Evolutionary conservation across 1,140 invertebrate species (phyloP), one percentile per base, ranked within the genome.

Genomic region (Pollicipes pollicipes): DNA sequence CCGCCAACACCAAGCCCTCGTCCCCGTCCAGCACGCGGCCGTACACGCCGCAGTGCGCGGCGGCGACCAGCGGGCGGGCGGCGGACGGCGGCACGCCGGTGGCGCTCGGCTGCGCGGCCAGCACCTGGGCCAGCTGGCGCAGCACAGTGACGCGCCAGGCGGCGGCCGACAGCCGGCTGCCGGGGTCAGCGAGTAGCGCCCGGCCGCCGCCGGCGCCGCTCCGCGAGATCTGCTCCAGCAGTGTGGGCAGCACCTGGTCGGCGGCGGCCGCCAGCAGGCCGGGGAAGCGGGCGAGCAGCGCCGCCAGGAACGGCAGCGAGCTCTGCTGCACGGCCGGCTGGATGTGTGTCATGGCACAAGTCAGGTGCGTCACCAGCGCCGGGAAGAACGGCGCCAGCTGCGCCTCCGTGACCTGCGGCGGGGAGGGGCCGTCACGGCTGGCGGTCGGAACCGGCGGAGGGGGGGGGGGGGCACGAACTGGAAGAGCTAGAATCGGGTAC

Each of bases 301-400:
- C 82, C 76, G 90, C 90, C n/a, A 93, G 79, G 69, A 91, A 83
- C 16, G 85, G 76, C 2, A 95, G 78, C 0, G 91, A 90, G 78
- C 93, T 90, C 77, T 89, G 86, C 77, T 91, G 88, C 69, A 93
- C 87, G 68, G 83, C 82, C 24, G 83, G 84, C 77, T 90, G 84
- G 70, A 95, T 89, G 75, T 93, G 89, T 17, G 90, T 92, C 89
- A 93, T 92, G 0, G 89, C 87, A 81, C 90, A 93, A 35, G 86
- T 84, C 35, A 93, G 78, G 76, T 92, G 90, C 21, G 88, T 88
- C 63, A 85, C 84, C 66, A 93, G 79, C 17, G 89, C 83, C 73
- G 87, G 83, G 76, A 87, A 88, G 76, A 90, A 90, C 26, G 90
- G 88, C 26, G 75, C 69, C 3, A 86, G 75, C 71, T 83, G 81